Conservation (phyloP, 1,140 invertebrate species). For the Meloidogyne exigua region DNA sequence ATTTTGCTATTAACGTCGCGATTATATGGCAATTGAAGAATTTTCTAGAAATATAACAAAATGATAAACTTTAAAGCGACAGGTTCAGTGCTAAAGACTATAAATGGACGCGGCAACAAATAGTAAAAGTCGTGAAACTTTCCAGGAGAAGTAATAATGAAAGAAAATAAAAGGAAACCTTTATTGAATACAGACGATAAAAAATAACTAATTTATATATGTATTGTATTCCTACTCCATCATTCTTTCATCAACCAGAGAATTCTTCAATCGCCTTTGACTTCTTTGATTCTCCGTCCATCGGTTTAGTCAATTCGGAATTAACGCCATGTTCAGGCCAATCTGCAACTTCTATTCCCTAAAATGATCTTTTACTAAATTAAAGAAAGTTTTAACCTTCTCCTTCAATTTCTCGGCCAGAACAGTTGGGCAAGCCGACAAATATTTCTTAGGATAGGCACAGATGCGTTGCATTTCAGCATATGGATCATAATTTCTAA, state of each 20-base stretch:
- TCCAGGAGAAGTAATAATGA: too few relatives aligned
- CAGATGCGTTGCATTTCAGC: constrained; percentile 56
- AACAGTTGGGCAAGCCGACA: constrained; percentile 54
- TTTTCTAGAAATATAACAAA: too few relatives aligned
- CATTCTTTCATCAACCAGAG: not conserved
- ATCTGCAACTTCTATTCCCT: not conserved
- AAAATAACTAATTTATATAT: not conserved
- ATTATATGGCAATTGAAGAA: too few relatives aligned
- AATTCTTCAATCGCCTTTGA: not conserved
- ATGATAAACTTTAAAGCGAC: too few relatives aligned
- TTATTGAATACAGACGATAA: not conserved
- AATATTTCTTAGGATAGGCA: constrained; percentile 42
- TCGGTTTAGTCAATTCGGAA: not conserved
- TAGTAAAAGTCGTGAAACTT: too few relatives aligned
- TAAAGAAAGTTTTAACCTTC: constrained; percentile 49
- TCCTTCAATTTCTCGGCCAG: constrained; percentile 53
- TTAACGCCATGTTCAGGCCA: not conserved
- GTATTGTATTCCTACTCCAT: not conserved
- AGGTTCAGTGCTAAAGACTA: too few relatives aligned
- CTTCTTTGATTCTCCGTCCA: not conserved
- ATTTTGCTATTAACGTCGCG: too few relatives aligned
- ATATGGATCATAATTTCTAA: constrained; percentile 61
- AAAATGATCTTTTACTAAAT: not conserved
- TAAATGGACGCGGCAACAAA: too few relatives aligned
- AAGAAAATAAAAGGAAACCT: not conserved